Evolutionary conservation across 2,797 vertebrate genomes (phyloP).

Genomic region (Benthosema pterotum): DNA sequence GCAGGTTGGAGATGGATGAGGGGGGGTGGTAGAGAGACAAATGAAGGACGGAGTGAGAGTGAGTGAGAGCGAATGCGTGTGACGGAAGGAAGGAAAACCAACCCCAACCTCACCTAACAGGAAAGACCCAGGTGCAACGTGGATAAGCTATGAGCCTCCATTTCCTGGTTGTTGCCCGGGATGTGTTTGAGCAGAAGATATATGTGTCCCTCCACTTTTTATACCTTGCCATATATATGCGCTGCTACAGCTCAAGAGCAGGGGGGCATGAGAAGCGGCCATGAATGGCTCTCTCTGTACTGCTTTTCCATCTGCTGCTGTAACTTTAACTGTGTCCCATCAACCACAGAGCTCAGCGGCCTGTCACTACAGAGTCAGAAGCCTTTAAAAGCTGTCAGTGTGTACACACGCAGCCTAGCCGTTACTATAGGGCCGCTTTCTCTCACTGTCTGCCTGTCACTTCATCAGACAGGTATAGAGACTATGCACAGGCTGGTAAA

Average conservation of each 20-base stretch:
- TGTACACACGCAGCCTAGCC: constrained; percentile 32
- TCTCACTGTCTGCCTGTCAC: constrained; percentile 40
- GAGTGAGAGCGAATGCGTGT: constrained; percentile 10
- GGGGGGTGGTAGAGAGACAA: constrained; percentile 30
- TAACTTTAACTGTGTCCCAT: constrained; percentile 71
- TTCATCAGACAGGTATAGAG: constrained; percentile 36
- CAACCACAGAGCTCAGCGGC: constrained; percentile 58
- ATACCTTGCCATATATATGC: constrained; percentile 49
- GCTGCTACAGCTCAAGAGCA: constrained; percentile 36
- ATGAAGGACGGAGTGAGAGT: constrained; percentile 29
- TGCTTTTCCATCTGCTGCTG: constrained; percentile 72
- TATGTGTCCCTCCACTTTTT: constrained; percentile 53
- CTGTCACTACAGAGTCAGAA: constrained; percentile 55
- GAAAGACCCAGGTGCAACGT: constrained; percentile 42
- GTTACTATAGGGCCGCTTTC: constrained; percentile 25
- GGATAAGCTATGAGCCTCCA: constrained; percentile 53
- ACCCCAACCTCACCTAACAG: constrained; percentile 26
- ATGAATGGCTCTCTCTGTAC: constrained; percentile 48
- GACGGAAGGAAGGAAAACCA: constrained; percentile 1
- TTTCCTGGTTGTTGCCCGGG: constrained; percentile 57
- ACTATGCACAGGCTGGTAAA: constrained; percentile 21
- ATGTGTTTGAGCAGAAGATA: constrained; percentile 58
- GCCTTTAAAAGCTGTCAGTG: constrained; percentile 56
- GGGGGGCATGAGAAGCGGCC: constrained; percentile 54
- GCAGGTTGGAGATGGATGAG: constrained; percentile 20